Base-by-base conservation (phyloP, 1,140 invertebrate species). In the honey bee (Apis mellifera) region DNA sequence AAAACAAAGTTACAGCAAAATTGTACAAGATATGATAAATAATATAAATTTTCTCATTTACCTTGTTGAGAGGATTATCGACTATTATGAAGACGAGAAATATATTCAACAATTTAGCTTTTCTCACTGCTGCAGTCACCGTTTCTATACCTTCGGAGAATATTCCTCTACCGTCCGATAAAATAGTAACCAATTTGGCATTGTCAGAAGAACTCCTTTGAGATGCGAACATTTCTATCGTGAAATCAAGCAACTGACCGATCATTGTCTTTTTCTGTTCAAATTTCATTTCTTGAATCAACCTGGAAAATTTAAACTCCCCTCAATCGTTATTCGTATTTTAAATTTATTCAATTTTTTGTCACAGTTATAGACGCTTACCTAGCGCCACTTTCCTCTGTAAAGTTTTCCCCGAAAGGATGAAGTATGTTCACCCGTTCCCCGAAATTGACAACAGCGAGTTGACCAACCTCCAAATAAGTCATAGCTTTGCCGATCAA, bases 31-130 rank as follows among this genome's bases (percentile, higher is more conserved):
- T 57, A 57, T 59, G 21, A 69, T 9, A 17, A 42, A 26, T 70
- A 13, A 4, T 2, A 19, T 32, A 21, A 77, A 75, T 1, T 57
- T 71, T n/a, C 32, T 32, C 21, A 84, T 26, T 94, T 93, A 98
- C 97, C 95, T 98, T 98, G 91, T 97, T 98, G 60, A 96, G 95
- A 8, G 98, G 98, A 94, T 98, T 99, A 93, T 99, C 99, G 48
- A 99, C 96, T 76, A 99, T 97, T 60, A 99, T 96, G 92, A 99
- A 99, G 0, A 99, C 97, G 72, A 98, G 95, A 92, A 99, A 99
- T 82, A 99, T 96, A 62, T 97, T 96, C 42, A 96, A 95, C 69
- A 98, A 95, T 83, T 96, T 96, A 9, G 98, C 97, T 89, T 96
- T 94, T 87, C 97, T 95, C 2, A 99, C 96, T 3, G 98, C 97